Conservation (phyloP, 2,797 vertebrate species). For the Smutsia temminckii region DNA sequence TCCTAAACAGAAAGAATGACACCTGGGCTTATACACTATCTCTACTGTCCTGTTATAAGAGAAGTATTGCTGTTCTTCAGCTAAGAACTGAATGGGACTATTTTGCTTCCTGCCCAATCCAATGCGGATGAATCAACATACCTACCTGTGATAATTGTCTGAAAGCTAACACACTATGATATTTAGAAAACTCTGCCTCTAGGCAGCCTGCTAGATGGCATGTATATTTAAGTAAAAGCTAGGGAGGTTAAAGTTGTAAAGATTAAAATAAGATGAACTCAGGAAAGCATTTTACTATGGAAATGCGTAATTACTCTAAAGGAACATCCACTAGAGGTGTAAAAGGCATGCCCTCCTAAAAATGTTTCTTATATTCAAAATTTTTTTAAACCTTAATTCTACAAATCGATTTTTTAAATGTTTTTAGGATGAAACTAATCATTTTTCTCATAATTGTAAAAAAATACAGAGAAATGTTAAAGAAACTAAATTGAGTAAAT, state of each 20-base stretch:
- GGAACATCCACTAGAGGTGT: not conserved
- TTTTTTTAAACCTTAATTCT: not conserved
- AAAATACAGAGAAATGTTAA: not conserved
- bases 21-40: not conserved
- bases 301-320: conserved; percentile 11
- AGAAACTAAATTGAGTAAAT: conserved; percentile 14
- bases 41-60: not conserved
- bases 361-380: conserved; percentile 22
- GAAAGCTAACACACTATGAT: not conserved
- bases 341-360: conserved; percentile 17
- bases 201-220: not conserved
- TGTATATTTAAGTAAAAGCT: conserved; percentile 22
- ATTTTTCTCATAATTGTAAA: conserved; percentile 12
- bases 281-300: conserved; percentile 2
- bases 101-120: not conserved
- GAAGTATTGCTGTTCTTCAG: not conserved
- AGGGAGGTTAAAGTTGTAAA: not conserved
- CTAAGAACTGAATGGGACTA: not conserved
- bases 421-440: conserved; percentile 4
- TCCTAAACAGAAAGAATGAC: not conserved
- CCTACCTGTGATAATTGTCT: conserved; percentile 45
- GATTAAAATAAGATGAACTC: conserved; percentile 23
- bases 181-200: conserved; percentile 10
- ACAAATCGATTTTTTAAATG: not conserved
- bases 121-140: not conserved